Conservation (phyloP, 2,888 invertebrate species). For the Proisotoma minuta region DNA sequence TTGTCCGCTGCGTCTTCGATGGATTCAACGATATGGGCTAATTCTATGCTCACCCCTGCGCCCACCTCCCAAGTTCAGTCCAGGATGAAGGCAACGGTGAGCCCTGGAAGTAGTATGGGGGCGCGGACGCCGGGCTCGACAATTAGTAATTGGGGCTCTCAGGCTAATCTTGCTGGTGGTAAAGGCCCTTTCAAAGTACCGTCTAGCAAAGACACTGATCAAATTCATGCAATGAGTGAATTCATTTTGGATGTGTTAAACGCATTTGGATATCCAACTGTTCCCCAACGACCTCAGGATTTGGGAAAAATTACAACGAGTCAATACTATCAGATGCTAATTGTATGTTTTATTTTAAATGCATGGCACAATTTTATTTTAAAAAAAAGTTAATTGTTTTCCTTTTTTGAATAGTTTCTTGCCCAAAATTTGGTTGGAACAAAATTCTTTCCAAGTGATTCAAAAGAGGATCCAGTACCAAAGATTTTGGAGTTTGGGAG, state of each 20-base stretch:
- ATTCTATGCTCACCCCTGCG: no score
- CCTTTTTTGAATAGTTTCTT: no score
- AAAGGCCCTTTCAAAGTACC: neutral
- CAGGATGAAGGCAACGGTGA: no score
- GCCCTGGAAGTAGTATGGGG: no score
- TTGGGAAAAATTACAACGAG: neutral
- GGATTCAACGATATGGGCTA: no score
- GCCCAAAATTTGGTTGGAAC: neutral
- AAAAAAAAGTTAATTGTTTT: no score
- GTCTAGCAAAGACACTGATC: neutral
- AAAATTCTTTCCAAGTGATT: neutral
- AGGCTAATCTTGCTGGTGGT: neutral
- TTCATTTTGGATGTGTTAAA: neutral
- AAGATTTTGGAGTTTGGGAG: constrained; percentile 15
- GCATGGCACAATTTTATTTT: neutral
- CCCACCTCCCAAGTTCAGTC: no score
- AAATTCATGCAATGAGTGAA: neutral
- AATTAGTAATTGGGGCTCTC: neutral
- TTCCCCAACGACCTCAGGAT: neutral
- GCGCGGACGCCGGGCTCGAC: no score
- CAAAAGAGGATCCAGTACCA: constrained; percentile 5
- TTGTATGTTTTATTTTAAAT: neutral
- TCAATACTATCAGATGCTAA: neutral
- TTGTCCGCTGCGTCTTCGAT: no score
- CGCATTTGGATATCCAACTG: neutral